A percentile compares a stretch with the other conserved stretches of the same genome.
These are phyloP conservation scores for Argyresthia goedartella DNA, from an alignment of 2,888 invertebrate species.

Conservation along the genomic window DNA sequence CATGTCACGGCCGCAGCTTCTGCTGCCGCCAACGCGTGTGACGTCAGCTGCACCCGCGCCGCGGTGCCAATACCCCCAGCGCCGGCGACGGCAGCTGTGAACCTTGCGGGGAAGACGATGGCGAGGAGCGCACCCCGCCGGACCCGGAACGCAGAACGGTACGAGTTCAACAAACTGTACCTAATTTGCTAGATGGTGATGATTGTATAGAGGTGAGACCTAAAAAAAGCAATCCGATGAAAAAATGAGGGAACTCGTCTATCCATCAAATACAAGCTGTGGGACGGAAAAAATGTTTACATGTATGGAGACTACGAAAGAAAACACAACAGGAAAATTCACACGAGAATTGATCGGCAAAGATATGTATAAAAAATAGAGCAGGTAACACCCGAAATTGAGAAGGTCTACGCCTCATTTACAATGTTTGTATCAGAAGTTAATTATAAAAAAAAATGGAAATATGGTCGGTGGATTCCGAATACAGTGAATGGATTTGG, in stretches of 20 bases:
- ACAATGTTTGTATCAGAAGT: not conserved
- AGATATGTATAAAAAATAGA: not conserved
- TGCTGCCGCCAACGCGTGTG: not conserved
- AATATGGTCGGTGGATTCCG: not conserved
- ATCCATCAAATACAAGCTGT: not conserved
- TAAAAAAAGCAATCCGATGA: not conserved
- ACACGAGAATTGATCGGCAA: not conserved
- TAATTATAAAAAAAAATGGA: not conserved
- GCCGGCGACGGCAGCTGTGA: not conserved
- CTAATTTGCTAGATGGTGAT: not conserved
- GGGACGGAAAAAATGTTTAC: not conserved
- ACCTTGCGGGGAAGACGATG: not conserved
- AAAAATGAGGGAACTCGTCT: not conserved
- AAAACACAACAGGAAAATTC: not conserved
- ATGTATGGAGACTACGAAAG: not conserved
- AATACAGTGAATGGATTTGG: conserved; percentile 1
- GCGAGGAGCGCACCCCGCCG: not conserved
- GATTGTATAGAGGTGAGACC: not conserved
- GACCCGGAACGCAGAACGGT: too few species aligned
- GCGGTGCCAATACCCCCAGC: not conserved
- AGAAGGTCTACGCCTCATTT: not conserved
- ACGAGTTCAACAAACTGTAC: too few species aligned
- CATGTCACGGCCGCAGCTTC: not conserved
- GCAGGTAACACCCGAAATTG: not conserved
- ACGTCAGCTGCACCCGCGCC: not conserved